Percentiles rank a stretch among this genome's conserved stretches.
These are phyloP conservation scores for Portunus trituberculatus DNA, from an alignment of 1,140 invertebrate species.

Conservation along the genomic window DNA sequence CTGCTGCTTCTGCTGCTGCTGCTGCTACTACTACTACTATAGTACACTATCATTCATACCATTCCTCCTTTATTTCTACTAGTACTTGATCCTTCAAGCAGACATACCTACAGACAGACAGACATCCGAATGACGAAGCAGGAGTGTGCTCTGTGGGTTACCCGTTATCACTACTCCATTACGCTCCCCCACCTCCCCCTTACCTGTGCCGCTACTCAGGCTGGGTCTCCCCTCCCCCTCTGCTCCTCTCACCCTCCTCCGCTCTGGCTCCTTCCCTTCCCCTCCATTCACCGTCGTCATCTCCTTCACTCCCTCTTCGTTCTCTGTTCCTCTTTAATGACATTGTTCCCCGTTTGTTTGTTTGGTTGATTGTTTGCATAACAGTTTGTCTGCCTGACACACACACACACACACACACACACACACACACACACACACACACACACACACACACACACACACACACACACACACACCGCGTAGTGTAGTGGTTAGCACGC, in stretches of 20 bases:
- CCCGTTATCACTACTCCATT: background rate
- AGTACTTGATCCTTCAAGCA: slow-evolving; percentile 22
- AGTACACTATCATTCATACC: no score
- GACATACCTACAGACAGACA: slow-evolving; percentile 30
- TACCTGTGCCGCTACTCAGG: background rate
- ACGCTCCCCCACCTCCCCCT: no score
- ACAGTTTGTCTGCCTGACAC: background rate
- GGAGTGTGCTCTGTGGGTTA: background rate
- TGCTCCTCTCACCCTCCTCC: background rate
- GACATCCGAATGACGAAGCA: background rate
- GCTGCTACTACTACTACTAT: no score
- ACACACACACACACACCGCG: no score
- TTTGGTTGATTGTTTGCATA: background rate
- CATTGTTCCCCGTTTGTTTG: no score
- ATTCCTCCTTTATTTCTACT: no score
- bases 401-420: slow-evolving; percentile 28
- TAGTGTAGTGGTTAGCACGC: no score
- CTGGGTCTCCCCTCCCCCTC: background rate
- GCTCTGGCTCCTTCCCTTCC: background rate
- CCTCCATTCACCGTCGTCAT: background rate
- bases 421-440: slow-evolving; percentile 40
- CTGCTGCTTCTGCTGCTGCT: no score
- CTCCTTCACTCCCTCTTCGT: no score
- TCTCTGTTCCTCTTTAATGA: no score
- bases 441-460: slow-evolving; percentile 31